These are phyloP conservation scores for Babyrousa celebensis DNA, from an alignment of 2,797 vertebrate genomes.

Conservation along the genomic window DNA sequence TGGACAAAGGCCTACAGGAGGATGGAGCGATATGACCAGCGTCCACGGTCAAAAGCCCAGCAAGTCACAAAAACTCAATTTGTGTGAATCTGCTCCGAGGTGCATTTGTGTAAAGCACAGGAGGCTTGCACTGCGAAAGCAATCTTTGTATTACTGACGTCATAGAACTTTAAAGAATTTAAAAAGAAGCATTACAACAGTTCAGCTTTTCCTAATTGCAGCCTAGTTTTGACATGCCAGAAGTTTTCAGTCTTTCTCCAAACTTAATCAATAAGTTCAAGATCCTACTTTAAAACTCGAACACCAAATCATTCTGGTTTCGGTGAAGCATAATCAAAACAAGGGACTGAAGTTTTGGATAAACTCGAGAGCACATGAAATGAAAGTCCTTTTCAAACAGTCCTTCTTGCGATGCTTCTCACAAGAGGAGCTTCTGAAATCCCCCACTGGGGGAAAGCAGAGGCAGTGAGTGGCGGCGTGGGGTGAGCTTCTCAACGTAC, in stretches of 20 bases:
- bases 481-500: conserved; percentile 88
- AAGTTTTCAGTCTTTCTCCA: conserved; percentile 72
- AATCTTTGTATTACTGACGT: conserved; percentile 27
- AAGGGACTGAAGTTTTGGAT: conserved; percentile 70
- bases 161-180: conserved; percentile 66
- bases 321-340: conserved; percentile 72
- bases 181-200: conserved; percentile 40
- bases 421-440: conserved; percentile 36
- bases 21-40: not conserved
- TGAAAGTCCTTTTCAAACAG: conserved; percentile 66
- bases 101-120: conserved; percentile 23
- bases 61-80: conserved; percentile 38
- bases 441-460: not conserved
- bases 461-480: not conserved
- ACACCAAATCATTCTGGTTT: conserved; percentile 74
- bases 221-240: conserved; percentile 11
- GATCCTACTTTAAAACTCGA: conserved; percentile 66
- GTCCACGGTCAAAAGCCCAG: not conserved
- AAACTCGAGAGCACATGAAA: conserved; percentile 75
- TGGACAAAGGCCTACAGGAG: not conserved
- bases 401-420: conserved; percentile 37
- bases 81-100: not conserved
- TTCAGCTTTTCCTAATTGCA: conserved; percentile 79
- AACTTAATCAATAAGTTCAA: conserved; percentile 76
- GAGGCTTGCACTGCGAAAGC: not conserved